A percentile compares a stretch with the other conserved stretches of the same genome.
phyloP scores from a whole-genome alignment of 2,113 vertebrate genomes.

The Podilymbus podiceps region DNA sequence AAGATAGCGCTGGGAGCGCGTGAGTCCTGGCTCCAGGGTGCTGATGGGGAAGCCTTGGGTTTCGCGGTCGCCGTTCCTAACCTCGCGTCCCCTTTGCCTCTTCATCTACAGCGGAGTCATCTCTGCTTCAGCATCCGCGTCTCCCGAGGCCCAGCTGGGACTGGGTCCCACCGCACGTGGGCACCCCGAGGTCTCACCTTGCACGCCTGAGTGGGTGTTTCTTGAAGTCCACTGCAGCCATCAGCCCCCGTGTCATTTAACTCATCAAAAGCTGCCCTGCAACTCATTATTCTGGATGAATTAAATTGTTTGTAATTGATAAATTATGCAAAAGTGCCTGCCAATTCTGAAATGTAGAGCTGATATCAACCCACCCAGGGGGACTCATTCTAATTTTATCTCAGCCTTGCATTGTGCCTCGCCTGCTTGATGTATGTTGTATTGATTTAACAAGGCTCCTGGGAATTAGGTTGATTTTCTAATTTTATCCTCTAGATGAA shows the following conservation, averaged over 20 bases:
- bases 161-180: accelerated
- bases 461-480: constrained; percentile 64
- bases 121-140: background rate
- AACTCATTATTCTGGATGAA: background rate
- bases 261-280: background rate
- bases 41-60: background rate
- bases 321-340: constrained; percentile 72
- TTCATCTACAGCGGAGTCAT: background rate
- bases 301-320: constrained; percentile 72
- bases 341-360: constrained; percentile 45
- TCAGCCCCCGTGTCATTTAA: background rate
- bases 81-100: background rate
- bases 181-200: background rate
- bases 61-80: background rate
- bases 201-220: accelerated
- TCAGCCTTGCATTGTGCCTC: constrained; percentile 58
- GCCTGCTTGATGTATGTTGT: constrained; percentile 58
- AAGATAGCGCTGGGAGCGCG: background rate
- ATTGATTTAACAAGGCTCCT: constrained; percentile 74
- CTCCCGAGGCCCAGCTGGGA: background rate
- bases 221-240: accelerated
- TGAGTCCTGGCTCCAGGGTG: background rate
- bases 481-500: constrained; percentile 70
- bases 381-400: constrained; percentile 62
- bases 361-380: constrained; percentile 61